A percentile compares a stretch with the other conserved stretches of the same genome.
Conservation (phyloP, 2,113 vertebrate species). For the Macaca mulatta region DNA sequence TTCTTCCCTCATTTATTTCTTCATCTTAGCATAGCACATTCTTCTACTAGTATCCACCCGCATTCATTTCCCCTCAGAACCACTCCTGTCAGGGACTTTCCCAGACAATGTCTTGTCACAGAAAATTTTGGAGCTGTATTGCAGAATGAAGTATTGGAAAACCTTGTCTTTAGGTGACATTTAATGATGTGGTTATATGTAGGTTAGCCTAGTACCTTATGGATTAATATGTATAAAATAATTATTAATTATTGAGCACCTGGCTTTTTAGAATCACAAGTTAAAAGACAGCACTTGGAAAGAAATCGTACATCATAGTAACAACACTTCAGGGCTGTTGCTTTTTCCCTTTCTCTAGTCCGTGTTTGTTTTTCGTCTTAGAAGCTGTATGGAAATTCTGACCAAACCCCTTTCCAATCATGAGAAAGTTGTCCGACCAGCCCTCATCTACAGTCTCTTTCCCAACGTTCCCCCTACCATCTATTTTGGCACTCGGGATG, state of each 20-base stretch:
- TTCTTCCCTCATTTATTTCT: not conserved
- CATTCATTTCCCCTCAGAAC: not conserved
- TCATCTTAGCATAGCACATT: not conserved
- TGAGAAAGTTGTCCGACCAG: slow-evolving; percentile 87
- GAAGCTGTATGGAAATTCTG: slow-evolving; percentile 83
- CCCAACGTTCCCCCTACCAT: slow-evolving; percentile 91
- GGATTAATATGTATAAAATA: not conserved
- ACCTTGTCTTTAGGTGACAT: not conserved
- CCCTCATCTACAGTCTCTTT: slow-evolving; percentile 94
- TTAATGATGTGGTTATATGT: not conserved
- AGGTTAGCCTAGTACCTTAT: not conserved
- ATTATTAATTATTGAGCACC: not conserved
- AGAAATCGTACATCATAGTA: not conserved
- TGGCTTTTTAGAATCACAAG: not conserved
- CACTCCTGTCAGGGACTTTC: not conserved
- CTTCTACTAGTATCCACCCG: not conserved
- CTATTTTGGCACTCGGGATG: slow-evolving; percentile 93
- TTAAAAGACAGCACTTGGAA: not conserved
- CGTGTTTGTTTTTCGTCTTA: slow-evolving; percentile 71
- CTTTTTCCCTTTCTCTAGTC: not conserved
- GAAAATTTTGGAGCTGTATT: not conserved
- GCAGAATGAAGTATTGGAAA: not conserved
- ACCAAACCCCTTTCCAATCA: slow-evolving; percentile 80
- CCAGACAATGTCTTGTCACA: not conserved
- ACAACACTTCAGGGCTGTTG: not conserved